Percentiles rank a stretch among this genome's conserved stretches.
phyloP scores from a whole-genome alignment of 2,888 invertebrate genomes.

The Eupithecia exiguata region DNA sequence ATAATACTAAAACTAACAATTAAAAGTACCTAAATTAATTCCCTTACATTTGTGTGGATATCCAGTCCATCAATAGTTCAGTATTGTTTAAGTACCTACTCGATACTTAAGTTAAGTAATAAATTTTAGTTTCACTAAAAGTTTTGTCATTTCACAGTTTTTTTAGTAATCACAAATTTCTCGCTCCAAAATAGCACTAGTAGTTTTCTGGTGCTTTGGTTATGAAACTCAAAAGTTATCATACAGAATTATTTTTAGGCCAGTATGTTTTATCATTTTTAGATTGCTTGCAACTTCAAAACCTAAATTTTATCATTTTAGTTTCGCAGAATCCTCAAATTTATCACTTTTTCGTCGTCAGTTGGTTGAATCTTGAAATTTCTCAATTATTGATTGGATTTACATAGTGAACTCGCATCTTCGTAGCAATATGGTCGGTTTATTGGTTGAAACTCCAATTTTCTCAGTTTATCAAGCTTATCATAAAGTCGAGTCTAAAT shows the following conservation, averaged over 20 bases:
- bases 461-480: background rate
- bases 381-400: background rate
- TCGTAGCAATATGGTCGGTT: background rate
- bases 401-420: background rate
- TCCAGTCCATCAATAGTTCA: background rate
- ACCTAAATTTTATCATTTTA: background rate
- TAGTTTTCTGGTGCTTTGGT: background rate
- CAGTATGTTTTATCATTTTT: background rate
- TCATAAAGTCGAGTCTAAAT: background rate
- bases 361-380: background rate
- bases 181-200: constrained; percentile 39
- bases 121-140: constrained; percentile 46
- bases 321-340: background rate
- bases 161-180: constrained; percentile 34
- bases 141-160: constrained; percentile 34
- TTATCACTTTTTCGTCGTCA: background rate
- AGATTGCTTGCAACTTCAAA: background rate
- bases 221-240: background rate
- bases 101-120: constrained; percentile 15
- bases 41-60: background rate
- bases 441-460: background rate
- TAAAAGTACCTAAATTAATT: background rate
- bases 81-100: constrained; percentile 1
- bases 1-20: background rate
- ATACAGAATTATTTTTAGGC: background rate